These are phyloP conservation scores for Melitaea athalia DNA, from an alignment of 2,888 invertebrate species.

Conservation along the genomic window DNA sequence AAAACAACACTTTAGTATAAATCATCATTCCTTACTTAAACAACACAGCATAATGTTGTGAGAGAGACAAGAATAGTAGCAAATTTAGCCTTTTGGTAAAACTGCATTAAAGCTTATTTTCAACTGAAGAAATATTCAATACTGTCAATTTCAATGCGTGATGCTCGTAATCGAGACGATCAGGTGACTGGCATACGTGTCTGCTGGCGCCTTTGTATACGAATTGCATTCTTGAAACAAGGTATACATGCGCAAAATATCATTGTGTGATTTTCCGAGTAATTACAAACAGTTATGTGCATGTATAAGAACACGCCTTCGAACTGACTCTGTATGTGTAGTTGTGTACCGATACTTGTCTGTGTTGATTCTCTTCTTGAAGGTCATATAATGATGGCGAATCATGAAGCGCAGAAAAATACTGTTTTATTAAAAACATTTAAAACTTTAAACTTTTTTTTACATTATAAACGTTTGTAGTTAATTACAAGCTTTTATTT, in stretches of 20 bases:
- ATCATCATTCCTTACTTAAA: conserved; percentile 51
- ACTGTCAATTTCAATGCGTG: conserved; percentile 20
- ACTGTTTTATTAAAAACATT: too few species aligned
- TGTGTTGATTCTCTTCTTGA: conserved; percentile 60
- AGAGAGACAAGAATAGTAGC: conserved; percentile 10
- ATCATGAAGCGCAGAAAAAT: too few species aligned
- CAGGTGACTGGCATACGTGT: conserved; percentile 72
- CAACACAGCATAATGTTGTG: conserved; percentile 4
- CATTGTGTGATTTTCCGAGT: conserved; percentile 57
- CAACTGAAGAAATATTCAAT: conserved; percentile 26
- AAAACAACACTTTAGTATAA: conserved; percentile 53
- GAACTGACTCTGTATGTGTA: conserved; percentile 50
- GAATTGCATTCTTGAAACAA: conserved; percentile 64
- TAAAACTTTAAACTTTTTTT: too few species aligned
- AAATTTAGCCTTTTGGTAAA: conserved; percentile 7
- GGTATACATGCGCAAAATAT: conserved; percentile 47
- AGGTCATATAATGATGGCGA: conserved; percentile 68
- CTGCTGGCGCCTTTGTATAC: conserved; percentile 63
- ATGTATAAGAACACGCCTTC: conserved; percentile 70
- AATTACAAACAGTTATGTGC: conserved; percentile 55
- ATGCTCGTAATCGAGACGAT: conserved; percentile 49
- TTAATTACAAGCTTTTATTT: too few species aligned
- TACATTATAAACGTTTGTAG: too few species aligned
- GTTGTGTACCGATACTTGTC: conserved; percentile 49
- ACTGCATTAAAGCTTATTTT: conserved; percentile 43